Conservation (phyloP, 1,140 invertebrate species). For the Pogonognathellus flavescens region DNA sequence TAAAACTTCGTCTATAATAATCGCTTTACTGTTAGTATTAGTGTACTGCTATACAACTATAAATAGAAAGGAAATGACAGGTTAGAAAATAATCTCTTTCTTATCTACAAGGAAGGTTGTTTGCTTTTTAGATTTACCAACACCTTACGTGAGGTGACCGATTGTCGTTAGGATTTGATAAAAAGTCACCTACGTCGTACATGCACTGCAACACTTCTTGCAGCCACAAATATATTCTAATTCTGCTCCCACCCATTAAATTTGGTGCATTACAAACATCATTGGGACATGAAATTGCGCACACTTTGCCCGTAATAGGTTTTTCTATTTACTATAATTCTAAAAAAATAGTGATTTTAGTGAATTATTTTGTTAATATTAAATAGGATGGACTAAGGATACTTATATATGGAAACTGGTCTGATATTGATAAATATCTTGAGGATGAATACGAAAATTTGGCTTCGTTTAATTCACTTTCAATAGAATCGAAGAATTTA, state of each 20-base stretch:
- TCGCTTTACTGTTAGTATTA: too few relatives aligned
- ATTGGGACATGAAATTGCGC: slow-evolving; percentile 42
- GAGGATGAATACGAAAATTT: neutral
- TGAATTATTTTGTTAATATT: neutral
- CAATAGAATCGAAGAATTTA: neutral
- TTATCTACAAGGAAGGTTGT: too few relatives aligned
- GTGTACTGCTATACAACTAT: too few relatives aligned
- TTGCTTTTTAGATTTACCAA: too few relatives aligned
- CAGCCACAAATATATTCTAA: neutral
- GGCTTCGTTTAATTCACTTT: neutral
- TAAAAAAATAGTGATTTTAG: neutral
- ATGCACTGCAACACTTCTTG: too few relatives aligned
- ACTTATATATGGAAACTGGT: neutral
- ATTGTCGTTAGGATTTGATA: too few relatives aligned
- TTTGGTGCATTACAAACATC: slow-evolving; percentile 1
- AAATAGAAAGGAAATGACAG: too few relatives aligned
- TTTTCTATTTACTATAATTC: neutral
- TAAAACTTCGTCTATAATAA: too few relatives aligned
- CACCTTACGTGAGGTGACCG: too few relatives aligned
- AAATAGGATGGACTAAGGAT: neutral
- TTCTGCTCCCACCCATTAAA: neutral
- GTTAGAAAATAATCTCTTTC: too few relatives aligned
- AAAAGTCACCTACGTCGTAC: too few relatives aligned
- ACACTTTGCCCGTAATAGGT: neutral
- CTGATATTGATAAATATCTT: neutral